A percentile compares a stretch with the other conserved stretches of the same genome.
Evolutionary conservation across 2,888 invertebrate genomes (phyloP).

Genomic region (Eupithecia subumbrata): DNA sequence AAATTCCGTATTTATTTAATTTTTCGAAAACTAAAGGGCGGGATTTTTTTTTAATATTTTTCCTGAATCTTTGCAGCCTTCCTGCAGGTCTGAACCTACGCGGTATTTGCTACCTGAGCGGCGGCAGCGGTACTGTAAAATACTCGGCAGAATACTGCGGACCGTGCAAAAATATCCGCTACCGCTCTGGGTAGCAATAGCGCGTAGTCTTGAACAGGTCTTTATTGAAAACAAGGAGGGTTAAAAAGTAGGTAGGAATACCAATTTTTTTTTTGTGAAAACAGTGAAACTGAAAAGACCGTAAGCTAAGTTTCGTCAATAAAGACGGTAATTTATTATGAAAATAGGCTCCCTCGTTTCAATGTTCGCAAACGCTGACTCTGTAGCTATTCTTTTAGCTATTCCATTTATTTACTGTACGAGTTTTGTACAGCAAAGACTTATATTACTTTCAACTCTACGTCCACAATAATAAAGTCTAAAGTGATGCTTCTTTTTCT

Average conservation of each 20-base stretch:
- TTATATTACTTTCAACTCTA: slow-evolving; percentile 32
- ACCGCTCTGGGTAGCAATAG: not conserved
- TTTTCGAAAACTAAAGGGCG: too few relatives aligned
- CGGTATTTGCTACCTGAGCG: not conserved
- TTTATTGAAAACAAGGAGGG: not conserved
- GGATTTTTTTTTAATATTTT: too few relatives aligned
- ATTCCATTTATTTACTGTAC: slow-evolving; percentile 43
- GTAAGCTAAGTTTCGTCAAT: slow-evolving; percentile 20
- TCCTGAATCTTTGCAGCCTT: too few relatives aligned
- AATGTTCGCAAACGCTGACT: slow-evolving; percentile 40
- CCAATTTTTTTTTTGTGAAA: not conserved
- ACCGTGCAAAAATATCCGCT: not conserved
- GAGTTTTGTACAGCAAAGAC: slow-evolving; percentile 25
- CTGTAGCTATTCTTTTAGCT: slow-evolving; percentile 38
- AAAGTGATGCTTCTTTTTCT: slow-evolving; percentile 15
- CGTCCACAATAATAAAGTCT: slow-evolving; percentile 9
- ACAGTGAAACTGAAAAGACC: not conserved
- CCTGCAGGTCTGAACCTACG: not conserved
- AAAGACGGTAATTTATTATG: slow-evolving; percentile 40
- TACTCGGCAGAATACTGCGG: not conserved
- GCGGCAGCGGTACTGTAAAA: not conserved
- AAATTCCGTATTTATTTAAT: too few relatives aligned
- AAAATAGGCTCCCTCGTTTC: slow-evolving; percentile 40
- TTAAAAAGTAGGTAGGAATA: not conserved
- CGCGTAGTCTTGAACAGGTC: not conserved